These are phyloP conservation scores for Nannoperca australis DNA, from an alignment of 2,797 vertebrate genomes.

Conservation along the genomic window DNA sequence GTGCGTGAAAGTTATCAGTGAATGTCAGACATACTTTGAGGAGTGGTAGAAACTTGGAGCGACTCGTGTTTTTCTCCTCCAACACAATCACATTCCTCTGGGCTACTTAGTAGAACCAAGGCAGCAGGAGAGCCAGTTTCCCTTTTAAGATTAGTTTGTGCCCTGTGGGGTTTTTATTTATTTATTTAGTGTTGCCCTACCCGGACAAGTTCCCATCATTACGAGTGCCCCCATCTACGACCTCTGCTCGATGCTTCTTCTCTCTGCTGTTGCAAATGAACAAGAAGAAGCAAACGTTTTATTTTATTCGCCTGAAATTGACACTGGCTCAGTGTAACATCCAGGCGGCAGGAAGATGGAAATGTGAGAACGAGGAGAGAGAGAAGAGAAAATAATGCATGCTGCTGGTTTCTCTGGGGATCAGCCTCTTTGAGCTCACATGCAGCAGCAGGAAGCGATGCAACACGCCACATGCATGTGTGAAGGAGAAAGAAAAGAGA, in stretches of 20 bases:
- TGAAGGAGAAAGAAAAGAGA: neutral
- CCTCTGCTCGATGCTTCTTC: neutral
- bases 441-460: conserved; percentile 57
- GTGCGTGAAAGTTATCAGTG: conserved; percentile 50
- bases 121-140: conserved; percentile 31
- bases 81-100: neutral
- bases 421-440: conserved; percentile 51
- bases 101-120: neutral
- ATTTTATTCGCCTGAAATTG: conserved; percentile 6
- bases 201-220: conserved; percentile 23
- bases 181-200: conserved; percentile 1
- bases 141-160: conserved; percentile 34
- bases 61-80: conserved; percentile 40
- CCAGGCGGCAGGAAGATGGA: conserved; percentile 45
- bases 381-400: conserved; percentile 12
- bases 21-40: conserved; percentile 54
- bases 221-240: conserved; percentile 16
- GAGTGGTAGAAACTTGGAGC: conserved; percentile 51
- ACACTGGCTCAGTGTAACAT: conserved; percentile 17
- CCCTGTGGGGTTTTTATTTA: neutral
- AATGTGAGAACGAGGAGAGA: conserved; percentile 35
- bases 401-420: conserved; percentile 53
- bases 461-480: conserved; percentile 25
- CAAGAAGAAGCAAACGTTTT: neutral
- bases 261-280: conserved; percentile 13